These are phyloP conservation scores for Hydrocynus forskahlii DNA, from an alignment of 2,797 vertebrate species.

Conservation along the genomic window DNA sequence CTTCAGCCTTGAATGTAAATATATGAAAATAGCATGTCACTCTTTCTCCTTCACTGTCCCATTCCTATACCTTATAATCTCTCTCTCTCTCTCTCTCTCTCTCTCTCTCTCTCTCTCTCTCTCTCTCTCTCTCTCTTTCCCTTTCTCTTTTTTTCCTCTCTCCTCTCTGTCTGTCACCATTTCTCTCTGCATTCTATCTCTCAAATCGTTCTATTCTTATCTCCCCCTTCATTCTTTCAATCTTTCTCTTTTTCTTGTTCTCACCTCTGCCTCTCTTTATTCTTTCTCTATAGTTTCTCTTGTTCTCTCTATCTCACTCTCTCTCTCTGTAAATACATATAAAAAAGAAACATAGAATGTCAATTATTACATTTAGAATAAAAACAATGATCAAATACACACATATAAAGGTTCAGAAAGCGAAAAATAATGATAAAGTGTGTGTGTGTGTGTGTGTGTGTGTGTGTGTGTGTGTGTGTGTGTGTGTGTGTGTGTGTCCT, in stretches of 20 bases:
- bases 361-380: too few species aligned
- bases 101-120: not conserved
- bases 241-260: not conserved
- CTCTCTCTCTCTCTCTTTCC: not conserved
- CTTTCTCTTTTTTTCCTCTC: not conserved
- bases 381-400: too few species aligned
- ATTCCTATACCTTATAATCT: not conserved
- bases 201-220: too few species aligned
- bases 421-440: too few species aligned
- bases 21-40: too few species aligned
- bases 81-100: not conserved
- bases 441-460: too few species aligned
- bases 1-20: not conserved
- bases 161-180: not conserved
- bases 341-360: not conserved
- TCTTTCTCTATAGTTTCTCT: not conserved
- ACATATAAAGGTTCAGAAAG: too few species aligned
- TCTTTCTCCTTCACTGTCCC: conserved; percentile 3
- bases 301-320: not conserved
- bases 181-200: too few species aligned
- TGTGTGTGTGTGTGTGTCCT: not conserved
- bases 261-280: too few species aligned
- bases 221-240: too few species aligned
- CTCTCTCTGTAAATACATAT: too few species aligned
- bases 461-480: conserved; percentile 21